These are phyloP conservation scores for Anabas testudineus DNA, from an alignment of 2,797 vertebrate species.

Conservation along the genomic window DNA sequence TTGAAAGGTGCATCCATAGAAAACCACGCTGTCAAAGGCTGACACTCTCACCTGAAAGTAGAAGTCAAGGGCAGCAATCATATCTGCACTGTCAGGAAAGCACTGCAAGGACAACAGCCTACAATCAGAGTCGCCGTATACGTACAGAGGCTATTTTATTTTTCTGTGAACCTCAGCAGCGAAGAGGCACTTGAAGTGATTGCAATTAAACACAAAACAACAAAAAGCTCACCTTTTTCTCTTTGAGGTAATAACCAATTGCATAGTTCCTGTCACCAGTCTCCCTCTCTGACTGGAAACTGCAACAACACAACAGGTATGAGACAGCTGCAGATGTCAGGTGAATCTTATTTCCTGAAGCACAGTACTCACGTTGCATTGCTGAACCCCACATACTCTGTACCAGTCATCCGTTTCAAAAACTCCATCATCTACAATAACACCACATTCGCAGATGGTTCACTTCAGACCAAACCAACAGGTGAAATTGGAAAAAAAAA, in stretches of 20 bases:
- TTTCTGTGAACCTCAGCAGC: constrained; percentile 1
- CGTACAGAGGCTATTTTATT: too few relatives aligned
- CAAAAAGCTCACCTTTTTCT: constrained; percentile 88
- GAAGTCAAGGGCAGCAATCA: constrained; percentile 91
- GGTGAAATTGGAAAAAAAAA: not conserved
- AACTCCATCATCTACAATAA: constrained; percentile 88
- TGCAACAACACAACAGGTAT: constrained; percentile 54
- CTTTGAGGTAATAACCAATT: constrained; percentile 94
- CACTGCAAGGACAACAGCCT: constrained; percentile 79
- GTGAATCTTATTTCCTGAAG: not conserved
- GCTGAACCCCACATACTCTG: constrained; percentile 92
- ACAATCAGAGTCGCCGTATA: constrained; percentile 30
- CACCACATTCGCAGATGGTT: constrained; percentile 6
- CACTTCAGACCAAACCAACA: constrained; percentile 4
- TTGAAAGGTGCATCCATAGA: not conserved
- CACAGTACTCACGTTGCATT: constrained; percentile 89
- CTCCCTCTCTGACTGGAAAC: constrained; percentile 94
- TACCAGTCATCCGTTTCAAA: constrained; percentile 89
- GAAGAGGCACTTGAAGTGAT: not conserved
- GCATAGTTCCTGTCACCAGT: constrained; percentile 92
- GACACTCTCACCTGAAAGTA: constrained; percentile 90
- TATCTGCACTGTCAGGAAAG: constrained; percentile 88
- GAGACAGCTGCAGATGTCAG: not conserved
- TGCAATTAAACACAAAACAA: not conserved
- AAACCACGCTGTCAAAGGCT: not conserved